Evolutionary conservation across 2,797 vertebrate species (phyloP), one percentile per base, ranked within the genome.

Genomic region (Craterocephalus amniculus): DNA sequence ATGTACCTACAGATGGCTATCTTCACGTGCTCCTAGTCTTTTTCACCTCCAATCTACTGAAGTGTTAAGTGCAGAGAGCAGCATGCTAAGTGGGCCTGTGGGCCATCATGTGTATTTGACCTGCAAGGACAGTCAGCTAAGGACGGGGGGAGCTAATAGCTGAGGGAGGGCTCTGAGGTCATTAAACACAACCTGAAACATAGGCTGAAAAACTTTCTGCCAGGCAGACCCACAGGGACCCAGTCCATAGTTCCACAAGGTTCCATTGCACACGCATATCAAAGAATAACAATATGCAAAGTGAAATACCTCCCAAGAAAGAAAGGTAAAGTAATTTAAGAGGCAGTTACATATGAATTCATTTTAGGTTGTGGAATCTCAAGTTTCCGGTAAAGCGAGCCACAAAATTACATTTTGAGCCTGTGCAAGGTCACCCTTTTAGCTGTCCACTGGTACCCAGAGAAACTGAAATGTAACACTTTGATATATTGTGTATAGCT

Each of bases 131-230:
- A 79, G 79, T 76, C 76, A 71, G 72, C 79, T 75, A 71, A 79
- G 80, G 74, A 80, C 20, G n/a, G 58, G 74, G 64, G 74, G 75
- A 80, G 79, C 78, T 92, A 91, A 92, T 92, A 89, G 85, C 51
- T 81, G 68, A 86, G 89, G 90, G 88, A 91, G 24, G 36, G 24
- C 88, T 67, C 89, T 63, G 67, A 88, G 87, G 89, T 91, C 87
- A 90, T 92, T 93, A 90, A 80, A 72, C 74, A 75, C 76, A 70
- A 80, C 83, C 77, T 87, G 72, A 74, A 83, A 79, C 74, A 71
- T 72, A 75, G 81, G 83, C 73, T 83, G 64, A 66, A 82, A 88
- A 84, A 83, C 57, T 72, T 89, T 84, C 78, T 45, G n/a, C 80
- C 74, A 66, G 83, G 70, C 70, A 40, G 45, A 69, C 76, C 87